Evolutionary conservation across 1,140 invertebrate genomes (phyloP).

Genomic region (Lasioglossum baleicum): DNA sequence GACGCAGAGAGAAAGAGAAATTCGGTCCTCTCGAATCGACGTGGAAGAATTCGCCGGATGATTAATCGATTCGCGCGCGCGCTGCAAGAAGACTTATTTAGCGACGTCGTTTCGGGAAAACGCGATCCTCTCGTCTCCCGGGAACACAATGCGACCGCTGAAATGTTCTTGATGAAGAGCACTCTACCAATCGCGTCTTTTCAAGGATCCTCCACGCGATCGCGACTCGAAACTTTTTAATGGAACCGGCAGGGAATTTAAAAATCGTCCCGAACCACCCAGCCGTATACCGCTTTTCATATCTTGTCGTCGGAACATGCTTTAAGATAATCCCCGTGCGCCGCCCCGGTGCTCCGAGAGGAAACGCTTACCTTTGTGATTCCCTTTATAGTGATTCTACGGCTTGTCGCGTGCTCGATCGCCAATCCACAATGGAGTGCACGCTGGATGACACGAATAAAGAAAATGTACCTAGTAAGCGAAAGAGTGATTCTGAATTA

Average conservation of each 20-base stretch:
- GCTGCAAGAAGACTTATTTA: neutral
- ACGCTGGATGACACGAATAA: too few species aligned
- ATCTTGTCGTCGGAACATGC: neutral
- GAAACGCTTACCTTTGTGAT: too few species aligned
- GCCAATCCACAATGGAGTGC: too few species aligned
- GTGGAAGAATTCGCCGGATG: slow-evolving; percentile 6
- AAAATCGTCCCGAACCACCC: neutral
- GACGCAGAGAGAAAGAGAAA: neutral
- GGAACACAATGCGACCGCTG: neutral
- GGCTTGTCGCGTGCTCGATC: too few species aligned
- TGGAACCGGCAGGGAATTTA: neutral
- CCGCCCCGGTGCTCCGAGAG: neutral
- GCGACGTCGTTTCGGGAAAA: neutral
- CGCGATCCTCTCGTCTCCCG: too few species aligned
- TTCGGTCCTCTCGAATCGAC: neutral
- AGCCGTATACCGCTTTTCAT: neutral
- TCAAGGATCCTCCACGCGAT: neutral
- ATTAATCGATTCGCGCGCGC: slow-evolving; percentile 20
- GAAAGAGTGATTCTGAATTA: too few species aligned
- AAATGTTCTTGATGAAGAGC: neutral
- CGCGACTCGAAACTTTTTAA: neutral
- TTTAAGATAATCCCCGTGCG: neutral
- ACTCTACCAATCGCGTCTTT: neutral
- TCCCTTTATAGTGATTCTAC: too few species aligned
- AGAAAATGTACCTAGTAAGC: too few species aligned